phyloP scores from a whole-genome alignment of 1,140 invertebrate genomes.

The Zaprionus ornatus region DNA sequence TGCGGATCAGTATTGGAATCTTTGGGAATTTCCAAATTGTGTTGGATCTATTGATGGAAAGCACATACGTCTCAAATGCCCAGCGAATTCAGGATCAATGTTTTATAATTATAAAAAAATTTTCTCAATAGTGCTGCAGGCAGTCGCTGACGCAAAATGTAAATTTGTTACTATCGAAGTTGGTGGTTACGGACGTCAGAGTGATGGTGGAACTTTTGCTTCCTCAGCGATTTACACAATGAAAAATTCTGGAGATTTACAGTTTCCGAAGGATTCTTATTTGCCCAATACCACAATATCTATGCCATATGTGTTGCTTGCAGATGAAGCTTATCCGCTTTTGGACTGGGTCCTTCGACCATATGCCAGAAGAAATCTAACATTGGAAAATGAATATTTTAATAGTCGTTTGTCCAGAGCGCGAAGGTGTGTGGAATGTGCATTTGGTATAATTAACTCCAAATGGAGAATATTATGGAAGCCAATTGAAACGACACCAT shows the following conservation, averaged over 20 bases:
- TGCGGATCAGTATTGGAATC: conserved; percentile 29
- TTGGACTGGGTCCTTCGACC: conserved; percentile 83
- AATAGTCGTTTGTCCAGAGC: too few species aligned
- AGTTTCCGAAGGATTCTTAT: conserved; percentile 29
- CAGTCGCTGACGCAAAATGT: conserved; percentile 84
- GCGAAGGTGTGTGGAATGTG: too few species aligned
- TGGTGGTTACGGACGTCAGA: conserved; percentile 81
- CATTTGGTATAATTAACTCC: too few species aligned
- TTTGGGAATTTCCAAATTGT: conserved; percentile 37
- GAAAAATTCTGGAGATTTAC: conserved; percentile 57
- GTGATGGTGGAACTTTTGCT: conserved; percentile 84
- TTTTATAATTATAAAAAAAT: conserved; percentile 84
- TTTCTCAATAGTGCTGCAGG: conserved; percentile 84
- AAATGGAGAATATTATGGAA: too few species aligned
- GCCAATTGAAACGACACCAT: too few species aligned
- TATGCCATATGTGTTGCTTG: conserved; percentile 82
- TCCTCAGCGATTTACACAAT: conserved; percentile 82
- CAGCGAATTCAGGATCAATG: too few species aligned
- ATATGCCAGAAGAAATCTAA: conserved; percentile 60
- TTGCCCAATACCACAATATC: conserved; percentile 78
- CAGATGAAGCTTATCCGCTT: conserved; percentile 85
- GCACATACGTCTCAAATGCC: conserved; percentile 58
- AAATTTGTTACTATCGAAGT: conserved; percentile 84
- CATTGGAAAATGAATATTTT: too few species aligned
- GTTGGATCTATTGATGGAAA: conserved; percentile 79